These are phyloP conservation scores for Druceiella hillmani DNA, from an alignment of 2,888 invertebrate genomes.

Conservation along the genomic window DNA sequence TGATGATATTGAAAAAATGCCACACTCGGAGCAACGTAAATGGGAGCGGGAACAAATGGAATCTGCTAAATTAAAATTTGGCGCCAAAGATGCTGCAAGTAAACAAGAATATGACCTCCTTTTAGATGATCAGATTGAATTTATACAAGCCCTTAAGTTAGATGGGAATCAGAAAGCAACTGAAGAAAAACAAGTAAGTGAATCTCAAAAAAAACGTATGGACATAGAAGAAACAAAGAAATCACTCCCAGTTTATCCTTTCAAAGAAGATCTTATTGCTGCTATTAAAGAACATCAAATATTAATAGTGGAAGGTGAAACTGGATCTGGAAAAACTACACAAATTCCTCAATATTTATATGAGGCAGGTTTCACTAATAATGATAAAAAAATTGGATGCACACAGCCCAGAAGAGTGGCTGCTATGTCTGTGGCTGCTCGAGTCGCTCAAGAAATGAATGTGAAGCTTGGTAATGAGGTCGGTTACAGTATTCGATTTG, in stretches of 20 bases:
- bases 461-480: conserved; percentile 94
- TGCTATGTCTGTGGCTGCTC: conserved; percentile 98
- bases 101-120: conserved; percentile 87
- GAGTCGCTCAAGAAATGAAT: conserved; percentile 97
- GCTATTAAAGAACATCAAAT: conserved; percentile 89
- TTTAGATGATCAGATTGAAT: conserved; percentile 96
- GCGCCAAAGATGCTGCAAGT: conserved; percentile 76
- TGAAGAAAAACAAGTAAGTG: conserved; percentile 58
- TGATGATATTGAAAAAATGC: conserved; percentile 78
- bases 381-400: conserved; percentile 89
- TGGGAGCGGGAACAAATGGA: conserved; percentile 98
- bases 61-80: conserved; percentile 88
- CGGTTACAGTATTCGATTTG: conserved; percentile 91
- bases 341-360: conserved; percentile 98
- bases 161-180: conserved; percentile 63
- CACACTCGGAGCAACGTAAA: conserved; percentile 82
- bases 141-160: conserved; percentile 83
- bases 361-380: conserved; percentile 84
- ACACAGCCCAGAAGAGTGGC: conserved; percentile 97
- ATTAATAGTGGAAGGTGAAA: conserved; percentile 96
- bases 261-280: conserved; percentile 79
- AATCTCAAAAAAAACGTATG: conserved; percentile 62
- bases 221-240: conserved; percentile 87
- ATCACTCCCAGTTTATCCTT: conserved; percentile 92
- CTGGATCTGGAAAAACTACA: conserved; percentile 98